Evolutionary conservation across 2,888 invertebrate species (phyloP).

Genomic region (Lasioglossum morio): DNA sequence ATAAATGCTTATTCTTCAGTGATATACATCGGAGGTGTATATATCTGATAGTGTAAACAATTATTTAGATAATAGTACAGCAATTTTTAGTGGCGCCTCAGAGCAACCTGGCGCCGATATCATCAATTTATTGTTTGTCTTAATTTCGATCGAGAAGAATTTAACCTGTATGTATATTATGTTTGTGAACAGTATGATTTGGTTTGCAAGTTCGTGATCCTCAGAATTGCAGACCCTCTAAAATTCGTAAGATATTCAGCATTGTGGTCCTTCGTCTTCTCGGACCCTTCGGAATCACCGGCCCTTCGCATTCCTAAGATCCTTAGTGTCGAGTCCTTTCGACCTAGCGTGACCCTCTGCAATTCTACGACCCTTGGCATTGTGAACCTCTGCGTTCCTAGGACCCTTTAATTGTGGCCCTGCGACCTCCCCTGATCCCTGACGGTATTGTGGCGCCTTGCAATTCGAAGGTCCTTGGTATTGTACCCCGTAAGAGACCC

Average conservation of each 20-base stretch:
- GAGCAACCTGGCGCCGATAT: no score
- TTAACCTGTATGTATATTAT: no score
- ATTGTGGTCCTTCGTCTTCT: background rate
- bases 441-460: background rate
- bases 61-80: no score
- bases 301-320: constrained; percentile 3
- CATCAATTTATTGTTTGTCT: no score
- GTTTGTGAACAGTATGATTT: no score
- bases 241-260: background rate
- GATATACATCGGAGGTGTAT: no score
- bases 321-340: background rate
- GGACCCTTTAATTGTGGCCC: constrained; percentile 3
- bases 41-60: no score
- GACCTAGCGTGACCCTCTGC: background rate
- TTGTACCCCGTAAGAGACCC: background rate
- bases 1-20: no score
- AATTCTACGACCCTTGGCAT: background rate
- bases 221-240: background rate
- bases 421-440: background rate
- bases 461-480: background rate
- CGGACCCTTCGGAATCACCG: background rate
- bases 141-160: no score
- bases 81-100: no score
- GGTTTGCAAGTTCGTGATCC: background rate
- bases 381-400: background rate